These are phyloP conservation scores for Euwallacea fornicatus DNA, from an alignment of 1,140 invertebrate genomes.

Conservation along the genomic window DNA sequence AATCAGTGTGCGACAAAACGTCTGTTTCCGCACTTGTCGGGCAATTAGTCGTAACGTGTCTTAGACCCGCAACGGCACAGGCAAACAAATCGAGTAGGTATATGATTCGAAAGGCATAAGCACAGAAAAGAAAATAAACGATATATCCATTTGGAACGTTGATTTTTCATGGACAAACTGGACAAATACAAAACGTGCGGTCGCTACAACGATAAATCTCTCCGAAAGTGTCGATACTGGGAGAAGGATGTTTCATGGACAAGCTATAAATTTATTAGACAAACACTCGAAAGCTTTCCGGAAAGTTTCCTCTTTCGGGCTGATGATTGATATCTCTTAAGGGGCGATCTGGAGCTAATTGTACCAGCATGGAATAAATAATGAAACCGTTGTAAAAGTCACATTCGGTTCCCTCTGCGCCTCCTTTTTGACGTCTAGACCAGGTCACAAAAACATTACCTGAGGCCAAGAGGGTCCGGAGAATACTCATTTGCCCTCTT, in stretches of 20 bases:
- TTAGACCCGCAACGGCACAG: too few relatives aligned
- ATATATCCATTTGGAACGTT: constrained; percentile 22
- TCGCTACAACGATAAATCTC: constrained; percentile 20
- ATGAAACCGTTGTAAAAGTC: not conserved
- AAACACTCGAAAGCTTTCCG: constrained; percentile 8
- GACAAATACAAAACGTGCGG: constrained; percentile 29
- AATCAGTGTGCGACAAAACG: too few relatives aligned
- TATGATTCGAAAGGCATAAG: too few relatives aligned
- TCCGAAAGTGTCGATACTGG: constrained; percentile 19
- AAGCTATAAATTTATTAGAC: constrained; percentile 26
- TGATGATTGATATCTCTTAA: constrained; percentile 14
- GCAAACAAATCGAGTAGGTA: too few relatives aligned
- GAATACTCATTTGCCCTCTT: constrained; percentile 2
- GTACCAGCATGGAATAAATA: not conserved
- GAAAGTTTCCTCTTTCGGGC: constrained; percentile 6
- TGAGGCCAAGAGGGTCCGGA: not conserved
- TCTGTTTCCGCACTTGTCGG: too few relatives aligned
- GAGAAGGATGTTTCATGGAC: constrained; percentile 26
- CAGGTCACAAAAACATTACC: not conserved
- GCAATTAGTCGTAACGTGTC: too few relatives aligned
- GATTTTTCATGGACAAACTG: constrained; percentile 28
- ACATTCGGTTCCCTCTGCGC: not conserved
- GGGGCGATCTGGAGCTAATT: not conserved
- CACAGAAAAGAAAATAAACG: constrained; percentile 5
- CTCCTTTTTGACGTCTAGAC: not conserved